These are phyloP conservation scores for Reinhardtius hippoglossoides DNA, from an alignment of 2,113 vertebrate genomes.

Conservation along the genomic window DNA sequence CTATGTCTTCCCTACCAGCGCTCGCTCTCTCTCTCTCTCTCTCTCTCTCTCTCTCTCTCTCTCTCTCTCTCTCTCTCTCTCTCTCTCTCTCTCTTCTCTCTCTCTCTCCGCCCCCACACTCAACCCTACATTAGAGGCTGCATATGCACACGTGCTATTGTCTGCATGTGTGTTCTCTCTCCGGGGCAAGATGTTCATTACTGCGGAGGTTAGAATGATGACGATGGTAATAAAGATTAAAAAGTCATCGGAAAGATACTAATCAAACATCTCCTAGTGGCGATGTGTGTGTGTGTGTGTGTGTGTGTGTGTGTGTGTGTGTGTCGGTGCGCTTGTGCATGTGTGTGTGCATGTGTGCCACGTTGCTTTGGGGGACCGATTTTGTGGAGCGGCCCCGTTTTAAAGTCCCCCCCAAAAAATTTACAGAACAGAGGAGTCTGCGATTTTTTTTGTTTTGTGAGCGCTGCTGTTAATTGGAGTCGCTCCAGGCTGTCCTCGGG, in stretches of 20 bases:
- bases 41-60: not conserved
- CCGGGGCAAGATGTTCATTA: constrained; percentile 46
- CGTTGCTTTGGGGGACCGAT: constrained; percentile 42
- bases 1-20: constrained; percentile 26
- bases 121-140: constrained; percentile 33
- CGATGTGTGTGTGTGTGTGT: not conserved
- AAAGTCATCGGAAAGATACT: constrained; percentile 41
- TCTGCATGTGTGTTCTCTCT: constrained; percentile 35
- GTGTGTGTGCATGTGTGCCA: not conserved
- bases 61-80: constrained; percentile 8
- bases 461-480: constrained; percentile 69
- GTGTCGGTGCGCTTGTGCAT: no score
- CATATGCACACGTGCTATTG: constrained; percentile 15
- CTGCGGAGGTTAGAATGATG: constrained; percentile 64
- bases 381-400: not conserved
- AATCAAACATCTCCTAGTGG: constrained; percentile 53
- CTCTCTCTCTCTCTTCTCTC: no score
- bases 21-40: constrained; percentile 9
- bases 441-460: constrained; percentile 45
- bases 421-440: constrained; percentile 58
- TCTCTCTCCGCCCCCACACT: no score
- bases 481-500: constrained; percentile 66
- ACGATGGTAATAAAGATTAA: constrained; percentile 54
- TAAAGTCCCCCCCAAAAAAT: constrained; percentile 36
- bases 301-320: no score